Conservation (phyloP, 2,797 vertebrate genomes). For the Chaetophractus vellerosus region DNA sequence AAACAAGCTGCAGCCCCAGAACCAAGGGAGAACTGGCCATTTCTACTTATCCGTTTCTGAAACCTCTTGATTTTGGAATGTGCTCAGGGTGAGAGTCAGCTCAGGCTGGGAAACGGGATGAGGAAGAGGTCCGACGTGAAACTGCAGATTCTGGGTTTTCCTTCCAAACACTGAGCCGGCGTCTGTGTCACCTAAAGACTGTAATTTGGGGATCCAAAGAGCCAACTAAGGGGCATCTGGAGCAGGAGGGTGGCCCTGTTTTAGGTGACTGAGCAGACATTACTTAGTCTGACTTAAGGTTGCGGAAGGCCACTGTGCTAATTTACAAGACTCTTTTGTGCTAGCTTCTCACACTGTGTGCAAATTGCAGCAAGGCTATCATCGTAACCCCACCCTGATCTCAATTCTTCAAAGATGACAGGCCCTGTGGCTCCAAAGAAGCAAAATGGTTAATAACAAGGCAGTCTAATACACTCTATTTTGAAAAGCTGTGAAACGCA, state of each 20-base stretch:
- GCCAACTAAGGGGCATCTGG: background rate
- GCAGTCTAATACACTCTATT: background rate
- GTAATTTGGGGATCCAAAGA: background rate
- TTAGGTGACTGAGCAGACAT: background rate
- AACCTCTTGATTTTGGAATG: slow-evolving; percentile 26
- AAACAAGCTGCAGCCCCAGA: background rate
- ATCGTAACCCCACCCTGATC: background rate
- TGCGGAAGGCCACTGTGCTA: slow-evolving; percentile 20
- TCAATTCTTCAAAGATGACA: background rate
- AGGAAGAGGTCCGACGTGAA: background rate
- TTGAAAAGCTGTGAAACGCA: background rate
- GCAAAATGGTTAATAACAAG: background rate
- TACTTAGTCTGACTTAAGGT: slow-evolving; percentile 25
- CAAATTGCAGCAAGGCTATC: background rate
- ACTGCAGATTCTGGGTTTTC: background rate
- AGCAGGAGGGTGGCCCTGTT: background rate
- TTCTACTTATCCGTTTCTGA: slow-evolving; percentile 57
- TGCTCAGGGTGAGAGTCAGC: background rate
- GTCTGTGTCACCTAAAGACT: background rate
- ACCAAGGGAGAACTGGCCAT: background rate
- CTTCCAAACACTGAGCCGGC: background rate
- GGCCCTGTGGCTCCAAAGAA: slow-evolving; percentile 1
- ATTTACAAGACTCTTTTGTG: background rate
- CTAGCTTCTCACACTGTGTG: background rate
- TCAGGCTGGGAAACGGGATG: background rate